A percentile compares a stretch with the other conserved stretches of the same genome.
These are phyloP conservation scores for Urophycis tenuis DNA, from an alignment of 2,797 vertebrate genomes.

Conservation along the genomic window DNA sequence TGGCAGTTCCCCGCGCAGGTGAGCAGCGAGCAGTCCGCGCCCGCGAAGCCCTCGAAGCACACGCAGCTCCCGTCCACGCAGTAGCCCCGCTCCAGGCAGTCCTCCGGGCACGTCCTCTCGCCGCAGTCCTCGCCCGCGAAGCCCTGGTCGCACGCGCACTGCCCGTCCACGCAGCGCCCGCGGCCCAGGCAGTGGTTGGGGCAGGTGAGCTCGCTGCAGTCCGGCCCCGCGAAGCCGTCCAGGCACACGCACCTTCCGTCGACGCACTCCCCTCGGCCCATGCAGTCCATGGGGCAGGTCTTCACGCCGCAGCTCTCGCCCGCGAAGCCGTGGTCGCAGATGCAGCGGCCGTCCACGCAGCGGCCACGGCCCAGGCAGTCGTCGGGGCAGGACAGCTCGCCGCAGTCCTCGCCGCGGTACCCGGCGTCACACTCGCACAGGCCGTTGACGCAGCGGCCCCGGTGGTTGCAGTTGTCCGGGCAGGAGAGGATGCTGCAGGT, in stretches of 20 bases:
- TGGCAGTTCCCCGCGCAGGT: slow-evolving; percentile 81
- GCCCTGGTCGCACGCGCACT: slow-evolving; percentile 79
- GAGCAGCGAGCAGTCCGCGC: slow-evolving; percentile 74
- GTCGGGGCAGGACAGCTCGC: slow-evolving; percentile 72
- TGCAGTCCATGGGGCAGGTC: slow-evolving; percentile 80
- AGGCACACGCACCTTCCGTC: slow-evolving; percentile 80
- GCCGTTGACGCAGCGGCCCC: slow-evolving; percentile 77
- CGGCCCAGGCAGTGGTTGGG: slow-evolving; percentile 74
- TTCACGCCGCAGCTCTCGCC: slow-evolving; percentile 76
- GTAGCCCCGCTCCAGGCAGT: slow-evolving; percentile 77
- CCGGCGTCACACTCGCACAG: slow-evolving; percentile 79
- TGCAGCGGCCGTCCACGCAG: slow-evolving; percentile 74
- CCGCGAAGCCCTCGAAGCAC: slow-evolving; percentile 77
- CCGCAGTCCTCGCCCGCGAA: slow-evolving; percentile 79
- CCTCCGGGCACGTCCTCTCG: slow-evolving; percentile 76
- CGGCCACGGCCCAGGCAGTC: slow-evolving; percentile 74
- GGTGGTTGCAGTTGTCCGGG: slow-evolving; percentile 75
- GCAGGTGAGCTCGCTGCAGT: slow-evolving; percentile 80
- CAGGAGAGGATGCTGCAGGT: slow-evolving; percentile 81
- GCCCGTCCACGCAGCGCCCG: slow-evolving; percentile 77
- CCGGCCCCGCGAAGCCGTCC: slow-evolving; percentile 69
- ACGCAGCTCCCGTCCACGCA: slow-evolving; percentile 74
- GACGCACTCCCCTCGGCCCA: slow-evolving; percentile 74
- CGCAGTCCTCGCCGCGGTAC: slow-evolving; percentile 79
- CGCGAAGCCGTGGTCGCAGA: slow-evolving; percentile 73